Evolutionary conservation across 2,797 vertebrate species (phyloP).

Genomic region (Brotogeris chrysoptera): DNA sequence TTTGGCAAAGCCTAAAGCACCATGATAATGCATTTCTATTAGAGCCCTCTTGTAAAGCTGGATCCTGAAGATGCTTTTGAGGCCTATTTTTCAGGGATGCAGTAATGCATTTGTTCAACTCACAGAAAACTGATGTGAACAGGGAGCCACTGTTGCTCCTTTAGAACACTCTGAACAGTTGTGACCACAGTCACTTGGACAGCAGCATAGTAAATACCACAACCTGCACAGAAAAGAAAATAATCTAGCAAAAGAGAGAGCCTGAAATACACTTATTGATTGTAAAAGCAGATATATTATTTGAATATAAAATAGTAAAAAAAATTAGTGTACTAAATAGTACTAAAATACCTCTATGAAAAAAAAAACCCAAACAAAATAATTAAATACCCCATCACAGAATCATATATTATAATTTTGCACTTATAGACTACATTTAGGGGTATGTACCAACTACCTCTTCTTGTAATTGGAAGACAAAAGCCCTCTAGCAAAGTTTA

Average conservation of each 20-base stretch:
- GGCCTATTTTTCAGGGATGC: not conserved
- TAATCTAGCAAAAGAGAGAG: not conserved
- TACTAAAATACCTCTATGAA: not conserved
- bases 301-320: not conserved
- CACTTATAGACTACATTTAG: not conserved
- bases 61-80: not conserved
- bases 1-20: not conserved
- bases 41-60: not conserved
- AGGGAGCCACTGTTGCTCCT: not conserved
- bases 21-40: not conserved
- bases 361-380: fast-evolving
- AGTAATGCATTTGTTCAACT: not conserved
- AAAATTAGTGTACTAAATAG: not conserved
- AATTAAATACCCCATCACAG: not conserved
- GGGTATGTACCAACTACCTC: not conserved
- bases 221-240: not conserved
- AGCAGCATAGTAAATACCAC: not conserved
- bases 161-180: not conserved
- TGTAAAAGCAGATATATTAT: not conserved
- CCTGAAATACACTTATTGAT: not conserved
- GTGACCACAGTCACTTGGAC: not conserved
- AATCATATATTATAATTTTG: not conserved
- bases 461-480: not conserved
- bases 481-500: not conserved
- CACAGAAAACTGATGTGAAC: not conserved